A percentile compares a stretch with the other conserved stretches of the same genome.
These are phyloP conservation scores for Brachyptera risi DNA, from an alignment of 2,888 invertebrate genomes.

Conservation along the genomic window DNA sequence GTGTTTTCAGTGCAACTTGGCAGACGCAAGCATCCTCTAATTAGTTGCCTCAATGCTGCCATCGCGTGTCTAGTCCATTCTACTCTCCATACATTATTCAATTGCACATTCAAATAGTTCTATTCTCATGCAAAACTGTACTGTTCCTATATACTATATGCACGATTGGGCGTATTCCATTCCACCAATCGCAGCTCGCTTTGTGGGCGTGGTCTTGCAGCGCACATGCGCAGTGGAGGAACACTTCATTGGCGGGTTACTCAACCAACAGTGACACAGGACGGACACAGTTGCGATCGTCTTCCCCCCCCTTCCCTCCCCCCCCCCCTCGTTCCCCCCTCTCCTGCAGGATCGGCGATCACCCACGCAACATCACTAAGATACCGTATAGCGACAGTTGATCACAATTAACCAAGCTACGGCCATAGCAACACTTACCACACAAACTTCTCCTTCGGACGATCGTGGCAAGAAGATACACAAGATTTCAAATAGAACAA, in stretches of 20 bases:
- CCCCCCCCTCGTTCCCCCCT: conserved; percentile 18
- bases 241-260: conserved; percentile 9
- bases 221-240: conserved; percentile 1
- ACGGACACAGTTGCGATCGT: conserved; percentile 23
- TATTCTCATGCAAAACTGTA: conserved; percentile 7
- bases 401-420: conserved; percentile 37
- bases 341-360: conserved; percentile 15
- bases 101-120: no score
- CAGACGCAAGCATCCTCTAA: no score
- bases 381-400: conserved; percentile 21
- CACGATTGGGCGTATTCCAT: not conserved
- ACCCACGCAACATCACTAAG: not conserved
- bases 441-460: no score
- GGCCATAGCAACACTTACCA: no score
- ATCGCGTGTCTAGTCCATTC: no score
- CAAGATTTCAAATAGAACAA: no score
- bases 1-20: no score
- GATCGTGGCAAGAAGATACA: no score
- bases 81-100: no score
- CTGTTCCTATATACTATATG: not conserved
- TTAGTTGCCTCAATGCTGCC: no score
- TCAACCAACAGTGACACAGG: conserved; percentile 14
- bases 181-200: not conserved
- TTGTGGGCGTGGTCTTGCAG: not conserved
- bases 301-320: conserved; percentile 14